phyloP scores from a whole-genome alignment of 2,113 vertebrate species.

The Donacobius atricapilla region DNA sequence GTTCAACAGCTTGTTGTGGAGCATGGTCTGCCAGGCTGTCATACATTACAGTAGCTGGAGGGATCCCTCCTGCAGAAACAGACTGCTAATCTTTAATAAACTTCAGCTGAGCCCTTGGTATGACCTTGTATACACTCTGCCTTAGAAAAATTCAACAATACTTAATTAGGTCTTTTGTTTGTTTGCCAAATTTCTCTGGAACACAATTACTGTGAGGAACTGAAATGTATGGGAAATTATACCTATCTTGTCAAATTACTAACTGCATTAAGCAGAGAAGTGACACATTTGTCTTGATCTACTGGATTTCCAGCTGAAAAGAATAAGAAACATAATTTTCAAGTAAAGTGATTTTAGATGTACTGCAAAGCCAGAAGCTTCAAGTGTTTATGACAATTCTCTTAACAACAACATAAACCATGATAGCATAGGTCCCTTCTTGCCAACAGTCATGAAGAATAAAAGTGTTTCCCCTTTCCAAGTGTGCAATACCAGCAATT shows the following conservation, averaged over 20 bases:
- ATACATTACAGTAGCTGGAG: conserved; percentile 7
- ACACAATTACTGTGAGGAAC: neutral
- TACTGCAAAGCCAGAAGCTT: neutral
- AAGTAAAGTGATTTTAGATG: conserved; percentile 34
- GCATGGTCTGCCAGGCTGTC: neutral
- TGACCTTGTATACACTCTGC: conserved; percentile 30
- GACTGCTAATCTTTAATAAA: conserved; percentile 57
- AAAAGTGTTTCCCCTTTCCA: neutral
- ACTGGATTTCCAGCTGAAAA: conserved; percentile 37
- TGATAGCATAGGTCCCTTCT: neutral
- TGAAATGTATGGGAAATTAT: conserved; percentile 8
- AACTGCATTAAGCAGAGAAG: conserved; percentile 19
- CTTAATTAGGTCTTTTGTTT: conserved; percentile 49
- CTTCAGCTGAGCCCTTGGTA: conserved; percentile 37
- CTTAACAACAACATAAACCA: neutral
- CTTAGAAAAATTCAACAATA: conserved; percentile 14
- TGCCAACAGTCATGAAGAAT: neutral
- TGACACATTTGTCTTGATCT: conserved; percentile 1
- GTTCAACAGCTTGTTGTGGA: conserved; percentile 19
- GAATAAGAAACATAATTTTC: conserved; percentile 36
- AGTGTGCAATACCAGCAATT: neutral
- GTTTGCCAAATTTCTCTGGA: conserved; percentile 22
- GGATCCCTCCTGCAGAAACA: conserved; percentile 36
- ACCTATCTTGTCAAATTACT: conserved; percentile 28
- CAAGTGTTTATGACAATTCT: neutral